Evolutionary conservation across 2,888 invertebrate species (phyloP).

Genomic region (Parapristionchus giblindavisi): DNA sequence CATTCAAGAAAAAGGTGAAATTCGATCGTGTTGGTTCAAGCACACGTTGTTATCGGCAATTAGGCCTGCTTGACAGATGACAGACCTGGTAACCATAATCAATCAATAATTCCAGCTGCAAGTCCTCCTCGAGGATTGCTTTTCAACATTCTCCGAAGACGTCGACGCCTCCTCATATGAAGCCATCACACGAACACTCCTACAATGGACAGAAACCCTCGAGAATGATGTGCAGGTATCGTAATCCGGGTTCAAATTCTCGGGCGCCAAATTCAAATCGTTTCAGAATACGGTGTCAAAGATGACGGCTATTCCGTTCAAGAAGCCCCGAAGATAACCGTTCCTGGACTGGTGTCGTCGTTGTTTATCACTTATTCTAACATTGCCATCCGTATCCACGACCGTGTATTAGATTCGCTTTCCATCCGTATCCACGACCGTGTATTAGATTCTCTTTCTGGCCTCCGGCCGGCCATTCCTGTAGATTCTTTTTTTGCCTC

Average conservation of each 20-base stretch:
- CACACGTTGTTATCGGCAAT: no score
- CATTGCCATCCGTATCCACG: no score
- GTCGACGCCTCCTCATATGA: constrained; percentile 62
- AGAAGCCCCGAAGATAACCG: constrained; percentile 34
- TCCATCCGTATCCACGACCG: no score
- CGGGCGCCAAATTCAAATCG: background rate
- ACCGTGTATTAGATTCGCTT: no score
- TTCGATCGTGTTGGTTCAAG: no score
- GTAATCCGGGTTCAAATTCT: background rate
- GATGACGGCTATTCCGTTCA: constrained; percentile 34
- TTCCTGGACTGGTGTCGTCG: no score
- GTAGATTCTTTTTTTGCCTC: no score
- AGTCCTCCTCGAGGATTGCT: constrained; percentile 63
- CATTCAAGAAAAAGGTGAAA: no score
- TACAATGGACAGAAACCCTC: constrained; percentile 33
- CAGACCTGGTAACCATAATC: background rate
- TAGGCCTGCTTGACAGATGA: no score
- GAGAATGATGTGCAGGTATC: constrained; percentile 32
- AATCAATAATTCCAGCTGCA: constrained; percentile 53
- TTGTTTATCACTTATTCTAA: no score
- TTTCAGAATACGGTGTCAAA: constrained; percentile 29
- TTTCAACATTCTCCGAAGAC: constrained; percentile 57
- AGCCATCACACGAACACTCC: constrained; percentile 44
- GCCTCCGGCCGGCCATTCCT: no score
- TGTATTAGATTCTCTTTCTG: no score